Base-by-base conservation (phyloP, 2,113 vertebrate genomes). In the Chionomys nivalis region DNA sequence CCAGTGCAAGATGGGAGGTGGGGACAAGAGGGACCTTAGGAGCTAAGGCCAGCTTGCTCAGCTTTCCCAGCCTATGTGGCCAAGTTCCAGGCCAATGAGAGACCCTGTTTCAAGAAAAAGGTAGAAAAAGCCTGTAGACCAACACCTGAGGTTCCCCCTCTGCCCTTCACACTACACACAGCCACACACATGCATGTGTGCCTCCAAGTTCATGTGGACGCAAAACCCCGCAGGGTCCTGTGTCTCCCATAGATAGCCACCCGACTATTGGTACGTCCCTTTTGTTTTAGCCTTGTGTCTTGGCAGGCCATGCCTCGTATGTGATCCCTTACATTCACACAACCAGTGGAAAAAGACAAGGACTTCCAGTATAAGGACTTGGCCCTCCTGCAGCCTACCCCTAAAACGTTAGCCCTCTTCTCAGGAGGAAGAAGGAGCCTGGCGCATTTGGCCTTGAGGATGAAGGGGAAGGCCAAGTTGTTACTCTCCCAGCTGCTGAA, bases 211-310 rank as follows among this genome's bases (percentile, higher is more conserved):
- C 3, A 2, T 16, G 5, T 87, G 65, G 44, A 87, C 44, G 12
- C 28, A 87, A 36, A 19, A 70, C 16, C 7, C n/a, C 63, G 16
- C 52, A 90, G 78, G 24, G 52, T n/a, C 63, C 13, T 87, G 61
- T 14, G 8, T 31, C 28, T 26, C 33, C 36, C 17, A 9, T 12
- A 68, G 26, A 39, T 16, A 23, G 44, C 87, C 36, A 23, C 17
- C n/a, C 31, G 91, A 36, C 36, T 86, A 44, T 17, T 92, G 42
- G 47, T 19, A 11, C 88, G 21, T 85, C 66, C 49, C 19, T 33
- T 96, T 94, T 78, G 42, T 47, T 28, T 63, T 87, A 33, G 33
- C 61, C 66, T 66, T 63, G 13, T 83, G 36, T 94, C 58, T 92
- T 36, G 31, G 5, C 28, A 79, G 61, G 83, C 36, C 49, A 55